A percentile compares a stretch with the other conserved stretches of the same genome.
Conservation (phyloP, 1,140 invertebrate genomes). For the Lamellibrachia luymesi region DNA sequence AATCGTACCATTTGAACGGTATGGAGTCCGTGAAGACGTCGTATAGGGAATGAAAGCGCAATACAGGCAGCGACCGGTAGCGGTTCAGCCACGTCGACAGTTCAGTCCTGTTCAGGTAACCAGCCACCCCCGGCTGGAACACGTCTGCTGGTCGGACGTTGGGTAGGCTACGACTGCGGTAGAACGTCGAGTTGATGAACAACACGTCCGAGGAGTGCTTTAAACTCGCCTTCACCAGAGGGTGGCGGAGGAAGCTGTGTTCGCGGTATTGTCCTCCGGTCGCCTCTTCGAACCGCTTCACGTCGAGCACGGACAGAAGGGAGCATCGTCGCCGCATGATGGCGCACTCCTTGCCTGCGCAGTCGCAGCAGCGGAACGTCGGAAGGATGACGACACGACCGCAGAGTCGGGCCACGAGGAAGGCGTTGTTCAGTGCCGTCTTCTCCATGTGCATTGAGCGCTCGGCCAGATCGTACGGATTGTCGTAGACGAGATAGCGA, state of each 20-base stretch:
- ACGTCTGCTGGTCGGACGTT: not conserved
- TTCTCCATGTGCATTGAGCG: slow-evolving; percentile 16
- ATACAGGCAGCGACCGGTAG: slow-evolving; percentile 11
- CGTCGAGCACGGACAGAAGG: slow-evolving; percentile 23
- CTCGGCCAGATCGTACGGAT: slow-evolving; percentile 14
- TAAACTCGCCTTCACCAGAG: slow-evolving; percentile 9
- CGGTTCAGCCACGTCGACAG: slow-evolving; percentile 18
- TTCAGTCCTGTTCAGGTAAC: not conserved
- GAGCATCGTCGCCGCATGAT: slow-evolving; percentile 22
- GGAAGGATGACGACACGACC: slow-evolving; percentile 23
- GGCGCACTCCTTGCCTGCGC: slow-evolving; percentile 9
- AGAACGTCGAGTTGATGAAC: not conserved
- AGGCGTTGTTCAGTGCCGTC: slow-evolving; percentile 22
- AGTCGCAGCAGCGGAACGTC: slow-evolving; percentile 27
- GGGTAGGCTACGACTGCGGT: not conserved
- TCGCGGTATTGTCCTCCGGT: slow-evolving; percentile 20
- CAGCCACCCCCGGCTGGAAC: not conserved
- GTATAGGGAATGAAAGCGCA: slow-evolving; percentile 25
- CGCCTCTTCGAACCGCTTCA: slow-evolving; percentile 22
- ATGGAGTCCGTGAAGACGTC: not conserved
- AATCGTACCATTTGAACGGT: not conserved
- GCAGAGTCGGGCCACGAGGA: slow-evolving; percentile 6
- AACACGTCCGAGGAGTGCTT: not conserved
- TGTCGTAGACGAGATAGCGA: slow-evolving; percentile 25
- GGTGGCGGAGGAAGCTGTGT: slow-evolving; percentile 23